Base-by-base conservation (phyloP, 2,797 vertebrate genomes). In the Hydrolagus colliei region DNA sequence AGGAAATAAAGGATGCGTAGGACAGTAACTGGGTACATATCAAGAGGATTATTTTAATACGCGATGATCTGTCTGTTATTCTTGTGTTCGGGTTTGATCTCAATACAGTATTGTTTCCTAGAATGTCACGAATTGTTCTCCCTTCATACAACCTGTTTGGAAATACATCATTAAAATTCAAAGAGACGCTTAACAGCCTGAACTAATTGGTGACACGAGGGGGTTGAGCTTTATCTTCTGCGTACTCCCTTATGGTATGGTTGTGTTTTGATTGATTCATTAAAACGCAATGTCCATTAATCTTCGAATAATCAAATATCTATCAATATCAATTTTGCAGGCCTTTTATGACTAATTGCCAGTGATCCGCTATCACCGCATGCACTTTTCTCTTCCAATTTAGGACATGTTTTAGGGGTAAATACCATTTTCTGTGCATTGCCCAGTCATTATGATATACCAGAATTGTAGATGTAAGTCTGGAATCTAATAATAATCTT, bases 161-260 rank as follows among this genome's bases (percentile, higher is more conserved):
- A 84, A 84, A 67, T 84, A 71, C 79, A 32, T 84, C 63, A 84
- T 84, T 84, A 84, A 84, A 84, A 84, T 84, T 84, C 79, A 84
- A 84, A 27, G 65, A 84, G 79, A 68, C 65, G 20, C 65, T 84
- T 71, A 84, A 71, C 65, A 84, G 41, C 79, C 65, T 71, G 32
- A 84, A 71, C 79, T 84, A 84, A 84, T 84, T 84, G 79, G 65
- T 41, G 79, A 84, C 79, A 71, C 79, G 68, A 84, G 79, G 79
- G 79, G 79, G 32, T 71, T 84, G 16, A 71, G 65, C 79, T 84
- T 68, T 84, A 35, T 41, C 67, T 84, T 68, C 79, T 68, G 32
- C 63, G 65, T 52, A 20, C 67, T 84, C 65, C 65, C 79, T 68
- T 67, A 84, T 84, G 65, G 65, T 84, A 84, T 67, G 71, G 71